These are phyloP conservation scores for Lates japonicus DNA, from an alignment of 2,797 vertebrate genomes.

Conservation along the genomic window DNA sequence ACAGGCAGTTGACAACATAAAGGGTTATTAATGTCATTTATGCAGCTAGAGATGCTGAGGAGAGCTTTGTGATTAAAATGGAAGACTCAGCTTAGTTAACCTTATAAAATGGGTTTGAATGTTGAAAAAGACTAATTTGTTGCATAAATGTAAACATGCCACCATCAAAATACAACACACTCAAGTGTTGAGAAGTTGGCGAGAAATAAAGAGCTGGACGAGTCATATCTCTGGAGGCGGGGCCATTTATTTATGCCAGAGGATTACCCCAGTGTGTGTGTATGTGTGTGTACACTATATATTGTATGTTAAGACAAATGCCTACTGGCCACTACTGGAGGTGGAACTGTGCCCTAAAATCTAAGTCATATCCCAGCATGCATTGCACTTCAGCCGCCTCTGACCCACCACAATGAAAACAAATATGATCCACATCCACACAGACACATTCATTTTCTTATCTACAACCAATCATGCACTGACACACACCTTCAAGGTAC, in stretches of 20 bases:
- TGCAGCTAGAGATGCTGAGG: neutral
- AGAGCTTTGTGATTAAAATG: neutral
- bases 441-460: neutral
- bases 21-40: constrained; percentile 10
- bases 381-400: neutral
- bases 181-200: neutral
- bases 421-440: neutral
- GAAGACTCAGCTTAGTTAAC: constrained; percentile 8
- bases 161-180: neutral
- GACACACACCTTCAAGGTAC: constrained; percentile 15
- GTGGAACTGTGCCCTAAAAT: neutral
- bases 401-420: neutral
- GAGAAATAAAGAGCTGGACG: constrained; percentile 1
- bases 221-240: neutral
- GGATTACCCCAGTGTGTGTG: neutral
- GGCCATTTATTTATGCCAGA: neutral
- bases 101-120: constrained; percentile 3
- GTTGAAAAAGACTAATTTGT: neutral
- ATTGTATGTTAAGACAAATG: constrained; percentile 7
- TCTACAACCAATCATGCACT: neutral
- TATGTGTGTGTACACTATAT: neutral
- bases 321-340: neutral
- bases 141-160: constrained; percentile 9
- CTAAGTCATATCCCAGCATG: constrained; percentile 21
- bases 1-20: constrained; percentile 3